Base-by-base conservation (phyloP, 2,888 invertebrate species). In the Mythimna lalbum region DNA sequence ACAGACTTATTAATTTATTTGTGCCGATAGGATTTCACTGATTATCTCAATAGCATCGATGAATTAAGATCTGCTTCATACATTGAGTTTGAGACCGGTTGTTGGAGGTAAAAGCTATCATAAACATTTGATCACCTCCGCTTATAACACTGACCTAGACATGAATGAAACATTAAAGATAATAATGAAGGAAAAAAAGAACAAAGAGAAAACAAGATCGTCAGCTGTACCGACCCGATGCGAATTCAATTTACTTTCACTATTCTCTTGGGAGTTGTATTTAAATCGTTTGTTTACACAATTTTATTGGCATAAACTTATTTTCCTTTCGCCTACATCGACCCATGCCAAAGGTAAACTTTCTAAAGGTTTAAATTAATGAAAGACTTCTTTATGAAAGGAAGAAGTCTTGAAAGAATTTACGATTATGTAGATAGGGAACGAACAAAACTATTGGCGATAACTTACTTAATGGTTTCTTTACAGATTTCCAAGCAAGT, bases 221-320 rank as follows among this genome's bases (percentile, higher is more conserved):
- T 79, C 81, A 72, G 79, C 81, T 78, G 79, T 73, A 76, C 79
- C 80, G 81, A 84, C 79, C 77, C 82, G 80, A 83, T 76, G 79
- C 81, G 82, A 89, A 88, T 88, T 86, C 85, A 89, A 88, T 88
- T 88, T 85, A 87, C 91, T 91, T 91, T 90, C 90, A 89, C 89
- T 86, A 71, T 77, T 83, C 73, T 82, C 74, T 81, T 76, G 78
- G 80, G 84, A 88, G 88, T 85, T 78, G 80, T 83, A 86, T 85
- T 83, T 78, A 86, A 87, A 87, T 86, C 65, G 80, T 74, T 82
- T 85, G 81, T 89, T 87, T 84, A 84, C 82, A 84, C 80, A 86
- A 85, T 86, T 86, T 84, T 79, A 85, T 81, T 83, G 79, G 71
- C 69, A 70, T 73, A 79, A 76, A 68, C 75, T 78, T 72, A 85